Evolutionary conservation across 30 jellyfish, hydroid and myxozoan genomes (phyloP), one percentile per base, ranked within the genome.

Genomic region (Cassiopea xamachana): DNA sequence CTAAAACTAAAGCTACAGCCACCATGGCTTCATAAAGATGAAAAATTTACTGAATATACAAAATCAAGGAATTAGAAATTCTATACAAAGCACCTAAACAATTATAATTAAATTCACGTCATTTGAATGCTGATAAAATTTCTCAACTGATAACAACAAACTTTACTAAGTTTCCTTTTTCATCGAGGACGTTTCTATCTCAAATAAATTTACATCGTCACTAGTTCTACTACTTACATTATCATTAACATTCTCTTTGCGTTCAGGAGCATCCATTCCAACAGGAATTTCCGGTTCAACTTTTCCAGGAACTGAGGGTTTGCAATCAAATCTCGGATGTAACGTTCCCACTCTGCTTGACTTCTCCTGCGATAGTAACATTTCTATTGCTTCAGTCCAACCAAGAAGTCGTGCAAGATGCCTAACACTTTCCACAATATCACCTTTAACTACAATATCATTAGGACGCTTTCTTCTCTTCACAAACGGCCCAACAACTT

Each of bases 401-500:
- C 68, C 84, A 68, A 92, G 80, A 18, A 55, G 75, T 6, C 48
- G 51, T 72, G 75, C 90, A 7, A 92, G 74, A 14, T 81, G 59
- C 47, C 60, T 45, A 0, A 92, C 94, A 43, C 90, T 92, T 0
- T 59, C 76, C 10, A 92, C 90, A 61, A 92, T 79, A 82, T 92
- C 98, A 1, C 98, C 98, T 72, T 87, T 83, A 27, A 80, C 15
- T 15, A 86, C 84, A 47, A 81, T 87, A 67, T 85, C 95, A 79
- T 92, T 92, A 13, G 85, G 55, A 5, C 95, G 60, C 27, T 46
- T 92, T 44, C 73, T 77, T 50, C 83, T 64, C 64, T 70, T 80
- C 12, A 59, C 88, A 80, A 92, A 92, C 8, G 95, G 95, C 7
- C 92, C 95, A 18, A 92, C 98, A 60, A 62, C 86, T n/a, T 85